Percentiles rank a stretch among this genome's conserved stretches.
phyloP scores from a whole-genome alignment of 2,888 invertebrate genomes.

The Drosophila macrospina region DNA sequence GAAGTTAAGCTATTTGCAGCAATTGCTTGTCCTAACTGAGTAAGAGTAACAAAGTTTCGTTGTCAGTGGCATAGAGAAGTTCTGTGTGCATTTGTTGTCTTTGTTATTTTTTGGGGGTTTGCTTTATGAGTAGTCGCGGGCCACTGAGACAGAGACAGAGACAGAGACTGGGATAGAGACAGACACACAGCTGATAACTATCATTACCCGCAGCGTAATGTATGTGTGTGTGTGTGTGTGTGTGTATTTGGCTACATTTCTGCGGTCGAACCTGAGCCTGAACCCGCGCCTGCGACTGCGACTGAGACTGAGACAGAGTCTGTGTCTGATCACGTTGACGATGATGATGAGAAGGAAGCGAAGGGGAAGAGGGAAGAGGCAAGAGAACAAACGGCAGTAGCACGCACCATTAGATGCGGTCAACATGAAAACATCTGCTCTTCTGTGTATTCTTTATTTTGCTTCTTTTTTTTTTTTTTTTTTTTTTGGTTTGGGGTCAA shows the following conservation, averaged over 20 bases:
- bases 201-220: constrained; percentile 74
- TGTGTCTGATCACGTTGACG: constrained; percentile 36
- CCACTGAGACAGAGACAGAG: constrained; percentile 44
- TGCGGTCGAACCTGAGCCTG: constrained; percentile 52
- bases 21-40: not conserved
- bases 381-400: constrained; percentile 77
- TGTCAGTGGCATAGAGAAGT: constrained; percentile 11
- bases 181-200: constrained; percentile 71
- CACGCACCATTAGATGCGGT: constrained; percentile 85
- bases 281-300: constrained; percentile 26
- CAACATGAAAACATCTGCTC: constrained; percentile 83
- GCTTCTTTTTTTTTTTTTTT: not conserved
- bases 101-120: constrained; percentile 41
- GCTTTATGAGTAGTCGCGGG: constrained; percentile 68
- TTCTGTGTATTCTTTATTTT: constrained; percentile 41
- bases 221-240: constrained; percentile 29
- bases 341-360: constrained; percentile 32
- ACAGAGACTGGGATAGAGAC: no score
- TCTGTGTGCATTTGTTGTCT: constrained; percentile 19
- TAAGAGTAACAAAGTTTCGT: constrained; percentile 35
- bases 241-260: constrained; percentile 51
- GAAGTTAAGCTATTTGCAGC: no score
- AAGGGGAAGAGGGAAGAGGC: constrained; percentile 38
- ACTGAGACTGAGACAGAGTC: constrained; percentile 27
- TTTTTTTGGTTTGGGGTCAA: constrained; percentile 71